Evolutionary conservation across 2,113 vertebrate species (phyloP).

Genomic region (Ctenomys sociabilis): DNA sequence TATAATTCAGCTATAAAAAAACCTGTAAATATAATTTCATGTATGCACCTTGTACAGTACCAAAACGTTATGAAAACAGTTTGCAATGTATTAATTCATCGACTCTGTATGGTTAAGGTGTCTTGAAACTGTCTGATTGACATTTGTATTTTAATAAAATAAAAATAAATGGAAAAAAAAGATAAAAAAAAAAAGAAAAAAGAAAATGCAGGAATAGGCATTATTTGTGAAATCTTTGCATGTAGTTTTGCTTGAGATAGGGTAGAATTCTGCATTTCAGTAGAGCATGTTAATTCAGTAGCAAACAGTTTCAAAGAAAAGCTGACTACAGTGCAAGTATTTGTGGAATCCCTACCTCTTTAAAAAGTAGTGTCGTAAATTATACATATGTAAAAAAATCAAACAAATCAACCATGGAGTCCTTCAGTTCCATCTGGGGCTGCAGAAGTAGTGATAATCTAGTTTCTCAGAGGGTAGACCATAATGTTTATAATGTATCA

Average conservation of each 20-base stretch:
- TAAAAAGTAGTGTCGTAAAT: not conserved
- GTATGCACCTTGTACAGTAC: no score
- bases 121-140: no score
- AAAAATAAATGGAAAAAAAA: no score
- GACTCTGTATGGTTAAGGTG: no score
- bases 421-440: not conserved
- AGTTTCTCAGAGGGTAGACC: not conserved
- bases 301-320: conserved; percentile 3
- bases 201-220: not conserved
- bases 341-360: not conserved
- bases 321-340: not conserved
- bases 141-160: no score
- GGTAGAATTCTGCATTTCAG: not conserved
- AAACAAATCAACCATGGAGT: not conserved
- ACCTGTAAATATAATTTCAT: no score
- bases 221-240: not conserved
- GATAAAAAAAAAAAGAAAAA: no score
- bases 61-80: no score
- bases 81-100: no score
- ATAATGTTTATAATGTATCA: not conserved
- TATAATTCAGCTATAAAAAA: no score
- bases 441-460: not conserved
- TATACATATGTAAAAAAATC: not conserved
- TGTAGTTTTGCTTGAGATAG: not conserved
- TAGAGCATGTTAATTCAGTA: not conserved